phyloP scores from a whole-genome alignment of 2,797 vertebrate species.

The Molossus molossus region DNA sequence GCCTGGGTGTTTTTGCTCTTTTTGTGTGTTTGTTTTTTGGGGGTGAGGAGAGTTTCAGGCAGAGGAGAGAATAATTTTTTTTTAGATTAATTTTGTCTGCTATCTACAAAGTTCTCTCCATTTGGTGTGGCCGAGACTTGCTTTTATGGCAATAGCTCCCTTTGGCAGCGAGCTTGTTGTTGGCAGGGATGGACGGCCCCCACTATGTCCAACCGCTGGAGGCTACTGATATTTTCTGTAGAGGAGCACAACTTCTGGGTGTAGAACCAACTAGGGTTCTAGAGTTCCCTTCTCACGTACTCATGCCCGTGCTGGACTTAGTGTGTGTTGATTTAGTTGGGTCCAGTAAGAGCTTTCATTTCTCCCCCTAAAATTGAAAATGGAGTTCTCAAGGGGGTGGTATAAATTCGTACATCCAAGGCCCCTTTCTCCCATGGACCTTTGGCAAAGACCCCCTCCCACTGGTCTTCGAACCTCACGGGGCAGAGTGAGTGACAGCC shows the following conservation, averaged over 20 bases:
- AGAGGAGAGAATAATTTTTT: background rate
- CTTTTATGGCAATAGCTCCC: background rate
- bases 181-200: background rate
- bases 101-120: background rate
- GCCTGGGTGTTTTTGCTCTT: background rate
- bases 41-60: background rate
- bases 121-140: background rate
- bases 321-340: background rate
- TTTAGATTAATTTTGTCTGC: slow-evolving; percentile 42
- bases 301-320: background rate
- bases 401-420: background rate
- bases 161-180: background rate
- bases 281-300: background rate
- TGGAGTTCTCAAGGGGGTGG: background rate
- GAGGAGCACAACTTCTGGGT: background rate
- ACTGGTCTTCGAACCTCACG: background rate
- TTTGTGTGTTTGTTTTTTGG: background rate
- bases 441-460: background rate
- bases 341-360: background rate
- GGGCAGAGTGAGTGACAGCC: rapidly evolving
- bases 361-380: background rate
- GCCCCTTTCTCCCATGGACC: background rate
- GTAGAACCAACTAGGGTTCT: background rate
- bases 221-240: background rate
- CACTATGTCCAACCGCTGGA: background rate